Evolutionary conservation across 1,140 invertebrate genomes (phyloP).

Genomic region (Holcopasites calliopsidis): DNA sequence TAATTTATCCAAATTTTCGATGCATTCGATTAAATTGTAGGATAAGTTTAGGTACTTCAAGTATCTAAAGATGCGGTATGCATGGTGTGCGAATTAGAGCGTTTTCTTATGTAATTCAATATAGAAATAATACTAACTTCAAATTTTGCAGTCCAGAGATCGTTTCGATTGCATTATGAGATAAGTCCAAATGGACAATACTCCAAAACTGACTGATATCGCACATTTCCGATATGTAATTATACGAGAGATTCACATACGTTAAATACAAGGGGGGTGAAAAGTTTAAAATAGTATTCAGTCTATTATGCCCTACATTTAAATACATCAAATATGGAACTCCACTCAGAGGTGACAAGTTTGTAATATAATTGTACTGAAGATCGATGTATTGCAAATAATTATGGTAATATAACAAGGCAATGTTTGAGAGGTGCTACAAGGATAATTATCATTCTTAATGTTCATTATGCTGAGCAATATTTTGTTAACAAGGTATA

Average conservation of each 20-base stretch:
- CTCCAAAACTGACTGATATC: constrained; percentile 68
- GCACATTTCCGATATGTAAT: constrained; percentile 58
- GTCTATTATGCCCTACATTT: constrained; percentile 61
- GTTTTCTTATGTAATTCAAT: not conserved
- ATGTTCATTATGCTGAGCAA: not conserved
- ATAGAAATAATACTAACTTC: constrained; percentile 49
- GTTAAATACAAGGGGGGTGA: constrained; percentile 66
- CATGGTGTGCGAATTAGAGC: not conserved
- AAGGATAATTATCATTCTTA: constrained; percentile 19
- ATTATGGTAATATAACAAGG: constrained; percentile 54
- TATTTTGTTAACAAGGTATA: not conserved
- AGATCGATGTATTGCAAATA: constrained; percentile 68
- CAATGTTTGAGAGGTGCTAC: constrained; percentile 63
- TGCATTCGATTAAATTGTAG: constrained; percentile 64
- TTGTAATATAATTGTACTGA: constrained; percentile 58
- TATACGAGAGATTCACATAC: constrained; percentile 66
- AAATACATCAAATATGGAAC: constrained; percentile 63
- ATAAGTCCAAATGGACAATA: constrained; percentile 68
- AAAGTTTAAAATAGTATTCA: constrained; percentile 54
- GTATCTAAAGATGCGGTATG: constrained; percentile 55
- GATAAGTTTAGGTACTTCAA: constrained; percentile 66
- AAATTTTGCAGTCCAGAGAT: constrained; percentile 66
- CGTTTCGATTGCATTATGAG: constrained; percentile 65
- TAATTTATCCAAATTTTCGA: constrained; percentile 64
- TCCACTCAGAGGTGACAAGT: constrained; percentile 53